These are phyloP conservation scores for Thalassophryne amazonica DNA, from an alignment of 2,797 vertebrate genomes.

Conservation along the genomic window DNA sequence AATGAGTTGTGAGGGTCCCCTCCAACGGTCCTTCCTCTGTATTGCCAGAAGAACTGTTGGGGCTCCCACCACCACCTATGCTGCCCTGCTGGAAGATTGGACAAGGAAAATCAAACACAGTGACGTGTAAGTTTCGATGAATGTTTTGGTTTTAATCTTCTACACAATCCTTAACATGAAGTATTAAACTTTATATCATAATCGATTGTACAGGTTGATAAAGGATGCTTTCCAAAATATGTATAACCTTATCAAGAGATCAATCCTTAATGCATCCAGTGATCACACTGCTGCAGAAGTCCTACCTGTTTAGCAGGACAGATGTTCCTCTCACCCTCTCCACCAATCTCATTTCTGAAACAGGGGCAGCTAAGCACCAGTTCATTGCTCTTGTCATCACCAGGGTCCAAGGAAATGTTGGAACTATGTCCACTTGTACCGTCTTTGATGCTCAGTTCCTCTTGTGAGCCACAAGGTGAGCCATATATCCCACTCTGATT, in stretches of 20 bases:
- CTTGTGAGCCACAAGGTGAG: constrained; percentile 96
- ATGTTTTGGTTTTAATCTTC: background rate
- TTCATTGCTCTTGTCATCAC: constrained; percentile 98
- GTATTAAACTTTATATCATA: background rate
- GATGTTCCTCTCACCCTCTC: constrained; percentile 93
- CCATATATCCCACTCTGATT: constrained; percentile 84
- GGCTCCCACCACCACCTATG: constrained; percentile 86
- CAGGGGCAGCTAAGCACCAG: constrained; percentile 96
- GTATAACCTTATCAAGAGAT: background rate
- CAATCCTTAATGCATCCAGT: background rate
- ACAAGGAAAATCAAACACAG: constrained; percentile 1
- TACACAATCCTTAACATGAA: background rate
- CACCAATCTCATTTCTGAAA: constrained; percentile 97
- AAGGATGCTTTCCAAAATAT: too few species aligned
- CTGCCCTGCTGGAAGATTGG: constrained; percentile 75
- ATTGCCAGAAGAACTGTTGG: constrained; percentile 83
- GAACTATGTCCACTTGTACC: constrained; percentile 56
- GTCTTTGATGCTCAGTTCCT: constrained; percentile 93
- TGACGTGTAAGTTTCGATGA: background rate
- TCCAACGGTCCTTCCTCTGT: constrained; percentile 91
- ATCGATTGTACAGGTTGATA: too few species aligned
- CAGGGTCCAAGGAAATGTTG: constrained; percentile 86
- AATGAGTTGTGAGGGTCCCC: constrained; percentile 87
- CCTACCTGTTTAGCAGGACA: constrained; percentile 83
- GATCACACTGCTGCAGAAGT: background rate